Percentiles rank a stretch among this genome's conserved stretches.
Evolutionary conservation across 2,888 invertebrate species (phyloP).

Genomic region (Ennomos quercinarius): DNA sequence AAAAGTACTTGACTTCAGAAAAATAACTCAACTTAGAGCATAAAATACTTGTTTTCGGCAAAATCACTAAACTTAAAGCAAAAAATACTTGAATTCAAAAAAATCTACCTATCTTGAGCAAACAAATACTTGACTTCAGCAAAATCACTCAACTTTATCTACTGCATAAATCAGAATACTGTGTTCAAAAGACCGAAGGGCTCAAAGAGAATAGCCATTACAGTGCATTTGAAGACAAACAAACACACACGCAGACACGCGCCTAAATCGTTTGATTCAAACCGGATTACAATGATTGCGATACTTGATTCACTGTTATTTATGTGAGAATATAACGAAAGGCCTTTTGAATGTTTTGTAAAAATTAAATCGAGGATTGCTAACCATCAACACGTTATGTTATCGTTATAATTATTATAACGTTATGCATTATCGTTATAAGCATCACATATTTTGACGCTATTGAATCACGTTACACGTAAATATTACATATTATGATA

Average conservation of each 20-base stretch:
- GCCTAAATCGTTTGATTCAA: neutral
- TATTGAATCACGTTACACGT: too few relatives aligned
- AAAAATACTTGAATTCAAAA: too few relatives aligned
- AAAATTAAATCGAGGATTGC: constrained; percentile 11
- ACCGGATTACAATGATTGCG: constrained; percentile 34
- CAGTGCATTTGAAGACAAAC: constrained; percentile 37
- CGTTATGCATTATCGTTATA: too few relatives aligned
- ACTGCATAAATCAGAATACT: constrained; percentile 1
- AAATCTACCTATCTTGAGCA: too few relatives aligned
- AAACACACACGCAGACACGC: constrained; percentile 36
- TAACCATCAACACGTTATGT: neutral
- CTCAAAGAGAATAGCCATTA: constrained; percentile 28
- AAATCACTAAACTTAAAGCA: too few relatives aligned
- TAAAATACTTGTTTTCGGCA: too few relatives aligned
- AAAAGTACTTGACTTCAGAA: too few relatives aligned
- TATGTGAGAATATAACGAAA: constrained; percentile 34
- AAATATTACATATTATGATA: too few relatives aligned
- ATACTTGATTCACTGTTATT: constrained; percentile 31
- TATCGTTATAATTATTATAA: too few relatives aligned
- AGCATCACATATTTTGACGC: too few relatives aligned
- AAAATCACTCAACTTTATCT: constrained; percentile 1
- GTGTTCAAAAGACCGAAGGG: constrained; percentile 21
- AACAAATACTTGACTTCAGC: too few relatives aligned
- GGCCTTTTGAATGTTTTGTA: constrained; percentile 6
- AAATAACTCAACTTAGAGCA: too few relatives aligned